phyloP scores from a whole-genome alignment of 2,113 vertebrate species.

The Ceuthmochares aereus region DNA sequence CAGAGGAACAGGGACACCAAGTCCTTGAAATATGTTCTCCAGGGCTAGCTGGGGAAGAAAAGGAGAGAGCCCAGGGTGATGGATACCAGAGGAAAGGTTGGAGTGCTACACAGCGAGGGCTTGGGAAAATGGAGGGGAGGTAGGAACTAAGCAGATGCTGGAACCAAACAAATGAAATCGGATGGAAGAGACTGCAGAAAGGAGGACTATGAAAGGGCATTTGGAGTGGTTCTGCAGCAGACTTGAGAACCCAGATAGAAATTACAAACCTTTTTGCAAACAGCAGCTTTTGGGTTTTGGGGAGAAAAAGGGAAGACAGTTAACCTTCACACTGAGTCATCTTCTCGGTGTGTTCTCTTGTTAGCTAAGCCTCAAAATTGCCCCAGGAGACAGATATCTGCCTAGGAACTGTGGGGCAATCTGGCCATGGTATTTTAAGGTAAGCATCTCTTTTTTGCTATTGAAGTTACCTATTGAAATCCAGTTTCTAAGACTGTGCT shows the following conservation, averaged over 20 bases:
- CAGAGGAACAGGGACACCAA: background rate
- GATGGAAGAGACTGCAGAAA: background rate
- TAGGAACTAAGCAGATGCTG: background rate
- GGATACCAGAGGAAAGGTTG: background rate
- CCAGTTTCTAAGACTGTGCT: background rate
- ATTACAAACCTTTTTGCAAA: background rate
- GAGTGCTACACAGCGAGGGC: rapidly evolving
- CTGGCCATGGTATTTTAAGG: background rate
- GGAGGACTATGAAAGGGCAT: background rate
- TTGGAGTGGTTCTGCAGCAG: background rate
- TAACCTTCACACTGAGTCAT: background rate
- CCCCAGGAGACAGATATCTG: background rate
- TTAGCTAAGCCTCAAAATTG: background rate
- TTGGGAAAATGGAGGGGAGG: background rate
- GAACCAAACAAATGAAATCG: background rate
- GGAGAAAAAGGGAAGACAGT: background rate
- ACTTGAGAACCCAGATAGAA: background rate
- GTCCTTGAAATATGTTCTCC: background rate
- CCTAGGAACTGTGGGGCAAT: background rate
- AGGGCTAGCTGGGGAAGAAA: background rate
- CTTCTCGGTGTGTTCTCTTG: background rate
- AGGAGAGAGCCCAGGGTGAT: background rate
- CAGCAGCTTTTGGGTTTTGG: background rate
- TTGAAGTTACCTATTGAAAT: background rate
- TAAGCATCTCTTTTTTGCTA: background rate